Evolutionary conservation across 2,113 vertebrate genomes (phyloP).

Genomic region (Apus apus): DNA sequence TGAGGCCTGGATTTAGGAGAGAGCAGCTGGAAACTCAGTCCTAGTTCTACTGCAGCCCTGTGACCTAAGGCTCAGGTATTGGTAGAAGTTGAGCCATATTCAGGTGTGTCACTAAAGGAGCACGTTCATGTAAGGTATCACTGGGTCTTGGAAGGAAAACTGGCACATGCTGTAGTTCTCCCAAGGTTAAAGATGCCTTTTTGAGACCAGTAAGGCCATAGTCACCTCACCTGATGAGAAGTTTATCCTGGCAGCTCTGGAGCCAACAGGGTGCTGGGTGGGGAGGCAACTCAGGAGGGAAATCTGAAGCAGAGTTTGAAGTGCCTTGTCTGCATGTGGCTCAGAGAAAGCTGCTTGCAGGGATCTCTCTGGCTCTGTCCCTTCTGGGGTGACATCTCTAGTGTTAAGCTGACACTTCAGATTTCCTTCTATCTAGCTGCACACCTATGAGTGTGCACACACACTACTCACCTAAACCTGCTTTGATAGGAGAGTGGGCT

Average conservation of each 20-base stretch:
- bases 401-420: neutral
- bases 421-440: neutral
- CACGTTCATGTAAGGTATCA: neutral
- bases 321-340: fast-evolving
- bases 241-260: neutral
- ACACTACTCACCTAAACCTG: neutral
- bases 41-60: neutral
- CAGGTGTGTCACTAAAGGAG: neutral
- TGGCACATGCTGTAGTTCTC: neutral
- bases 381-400: neutral
- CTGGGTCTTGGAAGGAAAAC: neutral
- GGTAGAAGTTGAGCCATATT: neutral
- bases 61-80: neutral
- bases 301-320: neutral
- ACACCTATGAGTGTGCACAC: neutral
- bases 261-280: neutral
- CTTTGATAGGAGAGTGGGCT: neutral
- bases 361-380: neutral
- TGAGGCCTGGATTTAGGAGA: neutral
- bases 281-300: neutral
- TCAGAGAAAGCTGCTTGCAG: neutral
- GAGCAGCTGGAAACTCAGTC: neutral
- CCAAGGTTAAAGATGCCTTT: neutral
- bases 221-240: neutral
- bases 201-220: neutral